A percentile compares a stretch with the other conserved stretches of the same genome.
Evolutionary conservation across 1,140 invertebrate genomes (phyloP).

Genomic region (Potamilus streckersoni): DNA sequence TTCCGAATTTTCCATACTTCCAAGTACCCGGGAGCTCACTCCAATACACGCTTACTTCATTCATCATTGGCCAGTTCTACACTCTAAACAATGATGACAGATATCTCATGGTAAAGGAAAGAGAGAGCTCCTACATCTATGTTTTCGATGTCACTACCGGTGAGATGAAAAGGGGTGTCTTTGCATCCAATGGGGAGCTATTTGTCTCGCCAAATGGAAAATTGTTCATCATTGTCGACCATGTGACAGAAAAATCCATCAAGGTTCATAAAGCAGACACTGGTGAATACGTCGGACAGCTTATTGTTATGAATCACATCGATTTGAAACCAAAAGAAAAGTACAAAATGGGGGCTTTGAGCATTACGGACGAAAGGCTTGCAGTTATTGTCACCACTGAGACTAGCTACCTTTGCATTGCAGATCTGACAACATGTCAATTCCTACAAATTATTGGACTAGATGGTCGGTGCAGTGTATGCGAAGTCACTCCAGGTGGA

Average conservation of each 20-base stretch:
- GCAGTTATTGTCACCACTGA: conserved; percentile 57
- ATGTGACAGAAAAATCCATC: conserved; percentile 60
- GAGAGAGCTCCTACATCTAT: conserved; percentile 45
- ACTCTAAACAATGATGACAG: conserved; percentile 42
- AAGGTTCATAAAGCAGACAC: conserved; percentile 60
- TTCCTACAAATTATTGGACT: conserved; percentile 57
- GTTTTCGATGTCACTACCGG: conserved; percentile 57
- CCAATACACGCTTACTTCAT: conserved; percentile 49
- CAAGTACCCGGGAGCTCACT: conserved; percentile 61
- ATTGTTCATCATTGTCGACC: conserved; percentile 60
- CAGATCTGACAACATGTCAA: conserved; percentile 47
- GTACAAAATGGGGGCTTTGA: conserved; percentile 52
- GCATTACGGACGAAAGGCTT: conserved; percentile 53
- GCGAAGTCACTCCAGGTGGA: conserved; percentile 55
- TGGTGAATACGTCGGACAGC: conserved; percentile 59
- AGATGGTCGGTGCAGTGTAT: conserved; percentile 53
- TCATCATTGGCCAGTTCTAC: conserved; percentile 38
- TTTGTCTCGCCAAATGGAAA: conserved; percentile 57
- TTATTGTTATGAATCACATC: conserved; percentile 62
- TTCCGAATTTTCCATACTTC: conserved; percentile 61
- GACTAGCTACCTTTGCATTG: conserved; percentile 60
- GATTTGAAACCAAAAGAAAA: conserved; percentile 52
- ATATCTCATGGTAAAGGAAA: conserved; percentile 49
- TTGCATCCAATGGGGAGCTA: conserved; percentile 59
- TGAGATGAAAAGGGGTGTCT: conserved; percentile 44